Percentiles rank a stretch among this genome's conserved stretches.
Conservation (phyloP, 2,888 invertebrate species). For the Trichopoda pennipes region DNA sequence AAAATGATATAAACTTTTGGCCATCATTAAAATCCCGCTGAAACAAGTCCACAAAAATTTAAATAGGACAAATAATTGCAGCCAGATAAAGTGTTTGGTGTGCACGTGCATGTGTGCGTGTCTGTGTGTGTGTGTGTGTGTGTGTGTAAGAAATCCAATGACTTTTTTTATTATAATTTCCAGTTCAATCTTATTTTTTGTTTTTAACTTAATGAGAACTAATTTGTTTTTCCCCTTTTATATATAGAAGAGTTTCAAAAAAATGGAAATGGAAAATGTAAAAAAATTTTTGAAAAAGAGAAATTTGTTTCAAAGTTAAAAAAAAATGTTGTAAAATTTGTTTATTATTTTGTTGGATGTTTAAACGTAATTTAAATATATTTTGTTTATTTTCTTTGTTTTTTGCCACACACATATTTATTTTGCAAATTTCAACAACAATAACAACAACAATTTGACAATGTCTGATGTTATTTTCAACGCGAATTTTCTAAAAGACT, state of each 20-base stretch:
- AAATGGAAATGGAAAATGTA: not conserved
- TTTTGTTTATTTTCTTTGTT: constrained; percentile 22
- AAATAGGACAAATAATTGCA: not conserved
- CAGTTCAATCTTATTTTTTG: not conserved
- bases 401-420: not conserved
- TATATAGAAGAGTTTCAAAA: not conserved
- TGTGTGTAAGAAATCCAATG: not conserved
- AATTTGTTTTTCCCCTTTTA: not conserved
- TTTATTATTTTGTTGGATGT: not conserved
- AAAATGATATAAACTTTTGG: too few species aligned
- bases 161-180: not conserved
- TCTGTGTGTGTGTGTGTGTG: too few species aligned
- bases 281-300: not conserved
- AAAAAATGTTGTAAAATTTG: constrained; percentile 17
- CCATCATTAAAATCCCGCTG: too few species aligned
- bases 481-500: constrained; percentile 5
- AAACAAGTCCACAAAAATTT: too few species aligned
- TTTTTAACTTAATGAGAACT: constrained; percentile 47
- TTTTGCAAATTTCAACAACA: constrained; percentile 23
- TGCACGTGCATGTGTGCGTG: not conserved
- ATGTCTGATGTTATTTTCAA: constrained; percentile 28
- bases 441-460: too few species aligned
- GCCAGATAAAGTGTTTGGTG: constrained; percentile 3
- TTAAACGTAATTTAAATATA: not conserved
- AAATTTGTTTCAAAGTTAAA: constrained; percentile 3